Base-by-base conservation (phyloP, 2,113 vertebrate genomes). In the Pungitius pungitius region DNA sequence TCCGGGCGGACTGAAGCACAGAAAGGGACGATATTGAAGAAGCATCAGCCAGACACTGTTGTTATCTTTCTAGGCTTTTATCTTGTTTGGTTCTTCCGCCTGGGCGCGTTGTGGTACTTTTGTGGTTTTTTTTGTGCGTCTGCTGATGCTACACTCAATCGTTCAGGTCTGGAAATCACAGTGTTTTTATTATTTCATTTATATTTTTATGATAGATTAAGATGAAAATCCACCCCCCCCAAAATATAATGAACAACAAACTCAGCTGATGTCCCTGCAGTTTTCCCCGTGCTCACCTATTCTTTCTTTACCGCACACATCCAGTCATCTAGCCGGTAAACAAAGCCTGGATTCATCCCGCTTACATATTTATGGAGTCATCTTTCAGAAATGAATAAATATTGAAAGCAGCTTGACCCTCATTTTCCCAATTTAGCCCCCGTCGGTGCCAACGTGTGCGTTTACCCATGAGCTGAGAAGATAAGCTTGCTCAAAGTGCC, bases 401-500 rank as follows among this genome's bases (percentile, higher is more conserved):
- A 83, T 87, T 87, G 78, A 89, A 88, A 81, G 83, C 83, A 75
- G 89, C 85, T 92, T 91, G 90, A 85, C 89, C 83, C 78, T 66
- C 74, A 82, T 75, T 86, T 89, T 77, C 73, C 78, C 69, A 63
- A 81, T 86, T 90, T 85, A 86, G 84, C 87, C 75, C 73, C 67
- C 42, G 69, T 59, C 77, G 79, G 78, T 81, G 80, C 73, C 65
- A 13, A 73, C 30, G 65, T 82, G 81, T 86, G 83, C 84, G 75
- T 80, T 87, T 83, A 58, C 83, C 54, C 54, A 1, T 91, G 85
- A 27, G 63, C 68, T 69, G 62, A 81, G 64, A 45, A 90, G 90
- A 89, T 89, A 89, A 90, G 81, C 82, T 83, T 15, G 39, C 82
- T 55, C 62, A 84, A 84, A 86, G 85, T 85, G 68, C 45, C 75